These are phyloP conservation scores for Helicoverpa zea DNA, from an alignment of 1,140 invertebrate species.

Conservation along the genomic window DNA sequence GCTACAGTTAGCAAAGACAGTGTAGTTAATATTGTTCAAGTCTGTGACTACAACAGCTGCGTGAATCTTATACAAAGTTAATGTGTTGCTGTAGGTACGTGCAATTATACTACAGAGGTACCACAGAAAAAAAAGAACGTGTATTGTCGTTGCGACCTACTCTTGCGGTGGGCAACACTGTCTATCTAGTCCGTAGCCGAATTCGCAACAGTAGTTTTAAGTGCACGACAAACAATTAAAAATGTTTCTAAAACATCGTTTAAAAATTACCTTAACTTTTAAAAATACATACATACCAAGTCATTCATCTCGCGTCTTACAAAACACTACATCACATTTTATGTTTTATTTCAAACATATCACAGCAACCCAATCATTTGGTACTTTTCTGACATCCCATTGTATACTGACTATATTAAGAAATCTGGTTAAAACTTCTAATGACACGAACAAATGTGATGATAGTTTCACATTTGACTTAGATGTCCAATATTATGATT, in stretches of 20 bases:
- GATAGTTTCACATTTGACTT: slow-evolving; percentile 27
- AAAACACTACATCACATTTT: slow-evolving; percentile 58
- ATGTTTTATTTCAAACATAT: slow-evolving; percentile 64
- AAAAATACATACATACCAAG: slow-evolving; percentile 24
- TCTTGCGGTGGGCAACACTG: too few relatives aligned
- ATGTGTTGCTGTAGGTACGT: too few relatives aligned
- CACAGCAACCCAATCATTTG: slow-evolving; percentile 62
- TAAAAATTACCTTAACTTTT: slow-evolving; percentile 19
- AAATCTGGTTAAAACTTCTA: slow-evolving; percentile 8
- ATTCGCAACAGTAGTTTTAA: not conserved
- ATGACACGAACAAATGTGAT: slow-evolving; percentile 35
- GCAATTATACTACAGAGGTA: too few relatives aligned
- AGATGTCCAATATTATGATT: slow-evolving; percentile 3
- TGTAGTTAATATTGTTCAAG: too few relatives aligned
- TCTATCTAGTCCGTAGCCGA: too few relatives aligned
- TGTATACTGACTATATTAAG: slow-evolving; percentile 29
- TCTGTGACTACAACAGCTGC: too few relatives aligned
- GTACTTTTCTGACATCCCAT: slow-evolving; percentile 51
- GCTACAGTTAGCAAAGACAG: too few relatives aligned
- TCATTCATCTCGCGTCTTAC: slow-evolving; percentile 38
- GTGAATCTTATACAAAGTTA: too few relatives aligned
- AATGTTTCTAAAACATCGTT: slow-evolving; percentile 44
- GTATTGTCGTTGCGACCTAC: too few relatives aligned
- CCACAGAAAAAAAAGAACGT: too few relatives aligned
- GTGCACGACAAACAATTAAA: not conserved